phyloP scores from a whole-genome alignment of 2,888 invertebrate genomes.

The Acanthacorydalis orientalis region DNA sequence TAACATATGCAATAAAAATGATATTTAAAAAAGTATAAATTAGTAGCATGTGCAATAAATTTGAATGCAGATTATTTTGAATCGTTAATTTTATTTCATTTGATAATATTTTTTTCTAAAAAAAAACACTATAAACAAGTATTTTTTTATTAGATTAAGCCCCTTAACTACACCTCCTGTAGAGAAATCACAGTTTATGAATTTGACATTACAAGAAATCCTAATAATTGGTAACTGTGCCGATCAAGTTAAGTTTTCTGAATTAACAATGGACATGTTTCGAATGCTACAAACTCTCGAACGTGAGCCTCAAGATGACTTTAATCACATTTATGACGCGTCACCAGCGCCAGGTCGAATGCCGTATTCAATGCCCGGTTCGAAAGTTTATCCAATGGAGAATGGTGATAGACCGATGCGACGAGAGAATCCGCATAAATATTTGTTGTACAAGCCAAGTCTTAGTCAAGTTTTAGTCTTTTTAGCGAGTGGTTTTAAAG shows the following conservation, averaged over 20 bases:
- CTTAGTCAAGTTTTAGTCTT: constrained; percentile 87
- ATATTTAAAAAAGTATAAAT: too few relatives aligned
- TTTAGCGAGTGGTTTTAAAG: constrained; percentile 81
- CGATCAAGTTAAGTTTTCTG: constrained; percentile 92
- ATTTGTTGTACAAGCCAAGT: constrained; percentile 87
- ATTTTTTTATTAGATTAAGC: constrained; percentile 42
- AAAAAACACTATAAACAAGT: too few relatives aligned
- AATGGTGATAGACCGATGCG: constrained; percentile 52
- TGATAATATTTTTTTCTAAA: constrained; percentile 4
- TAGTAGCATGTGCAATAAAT: too few relatives aligned
- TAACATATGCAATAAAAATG: too few relatives aligned
- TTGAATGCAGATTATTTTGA: too few relatives aligned
- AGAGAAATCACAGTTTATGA: constrained; percentile 74
- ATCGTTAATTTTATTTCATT: not conserved
- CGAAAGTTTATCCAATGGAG: constrained; percentile 36
- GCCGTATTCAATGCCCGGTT: constrained; percentile 29
- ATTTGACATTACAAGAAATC: constrained; percentile 79
- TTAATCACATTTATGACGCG: constrained; percentile 53
- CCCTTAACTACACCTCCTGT: constrained; percentile 72
- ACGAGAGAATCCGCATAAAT: constrained; percentile 91
- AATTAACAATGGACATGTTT: constrained; percentile 95
- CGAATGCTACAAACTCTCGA: constrained; percentile 91
- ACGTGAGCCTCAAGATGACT: constrained; percentile 73
- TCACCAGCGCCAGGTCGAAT: constrained; percentile 52
- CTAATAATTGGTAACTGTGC: constrained; percentile 85